phyloP scores from a whole-genome alignment of 1,140 invertebrate species.

The Ips nitidus region DNA sequence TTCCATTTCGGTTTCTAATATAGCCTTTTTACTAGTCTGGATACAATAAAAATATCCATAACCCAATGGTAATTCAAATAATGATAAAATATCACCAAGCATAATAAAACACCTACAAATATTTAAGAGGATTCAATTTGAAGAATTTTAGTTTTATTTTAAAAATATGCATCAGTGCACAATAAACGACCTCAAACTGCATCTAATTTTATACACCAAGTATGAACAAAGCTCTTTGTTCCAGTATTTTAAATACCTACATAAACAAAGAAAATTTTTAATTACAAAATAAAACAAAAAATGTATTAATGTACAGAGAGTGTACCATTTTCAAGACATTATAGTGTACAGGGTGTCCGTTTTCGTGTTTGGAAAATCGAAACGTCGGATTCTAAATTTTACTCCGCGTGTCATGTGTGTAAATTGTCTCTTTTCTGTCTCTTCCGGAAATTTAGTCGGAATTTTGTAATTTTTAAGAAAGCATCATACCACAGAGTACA shows the following conservation, averaged over 20 bases:
- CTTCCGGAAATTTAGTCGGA: too few relatives aligned
- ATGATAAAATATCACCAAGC: not conserved
- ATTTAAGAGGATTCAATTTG: not conserved
- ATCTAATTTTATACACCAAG: not conserved
- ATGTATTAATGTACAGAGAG: too few relatives aligned
- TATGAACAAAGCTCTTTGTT: slow-evolving; percentile 4
- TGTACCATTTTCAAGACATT: too few relatives aligned
- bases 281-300: too few relatives aligned
- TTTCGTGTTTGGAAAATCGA: too few relatives aligned
- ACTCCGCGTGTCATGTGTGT: too few relatives aligned
- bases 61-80: not conserved
- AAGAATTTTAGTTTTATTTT: not conserved
- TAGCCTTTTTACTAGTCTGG: not conserved
- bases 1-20: not conserved
- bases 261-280: too few relatives aligned
- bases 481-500: too few relatives aligned
- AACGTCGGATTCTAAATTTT: too few relatives aligned
- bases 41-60: not conserved
- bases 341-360: too few relatives aligned
- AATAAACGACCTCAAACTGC: not conserved
- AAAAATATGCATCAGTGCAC: not conserved
- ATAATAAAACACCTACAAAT: not conserved
- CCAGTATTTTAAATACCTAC: not conserved
- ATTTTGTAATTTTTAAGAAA: too few relatives aligned
- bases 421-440: too few relatives aligned